These are phyloP conservation scores for Pedicia rivosa DNA, from an alignment of 2,888 invertebrate species.

Conservation along the genomic window DNA sequence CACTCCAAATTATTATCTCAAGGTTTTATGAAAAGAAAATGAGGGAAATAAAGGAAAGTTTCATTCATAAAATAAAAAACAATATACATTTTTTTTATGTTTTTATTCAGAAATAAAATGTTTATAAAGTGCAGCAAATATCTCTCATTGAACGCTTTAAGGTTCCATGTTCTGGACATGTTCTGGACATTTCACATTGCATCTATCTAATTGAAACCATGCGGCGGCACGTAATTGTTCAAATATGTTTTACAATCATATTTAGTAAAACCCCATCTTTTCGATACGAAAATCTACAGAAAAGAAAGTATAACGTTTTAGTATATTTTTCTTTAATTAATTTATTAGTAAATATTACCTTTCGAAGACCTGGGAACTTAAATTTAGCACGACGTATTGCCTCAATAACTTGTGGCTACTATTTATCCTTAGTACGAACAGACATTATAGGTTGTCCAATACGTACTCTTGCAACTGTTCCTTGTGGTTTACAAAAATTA, in stretches of 20 bases:
- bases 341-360: constrained; percentile 37
- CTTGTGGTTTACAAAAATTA: constrained; percentile 99
- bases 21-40: too few relatives aligned
- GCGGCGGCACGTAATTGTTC: constrained; percentile 70
- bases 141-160: constrained; percentile 59
- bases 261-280: constrained; percentile 99
- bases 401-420: constrained; percentile 92
- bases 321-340: too few relatives aligned
- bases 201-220: constrained; percentile 79
- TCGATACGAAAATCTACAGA: constrained; percentile 81
- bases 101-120: too few relatives aligned
- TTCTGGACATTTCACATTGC: constrained; percentile 87
- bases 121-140: constrained; percentile 24
- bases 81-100: too few relatives aligned
- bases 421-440: constrained; percentile 86
- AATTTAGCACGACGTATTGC: constrained; percentile 99
- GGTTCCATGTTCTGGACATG: constrained; percentile 90
- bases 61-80: too few relatives aligned
- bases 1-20: too few relatives aligned
- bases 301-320: constrained; percentile 3
- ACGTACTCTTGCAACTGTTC: constrained; percentile 97
- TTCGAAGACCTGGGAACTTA: constrained; percentile 99
- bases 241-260: constrained; percentile 81
- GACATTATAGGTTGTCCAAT: constrained; percentile 99
- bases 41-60: too few relatives aligned